Conservation (phyloP, 2,797 vertebrate genomes). For the Tolypeutes matacus region DNA sequence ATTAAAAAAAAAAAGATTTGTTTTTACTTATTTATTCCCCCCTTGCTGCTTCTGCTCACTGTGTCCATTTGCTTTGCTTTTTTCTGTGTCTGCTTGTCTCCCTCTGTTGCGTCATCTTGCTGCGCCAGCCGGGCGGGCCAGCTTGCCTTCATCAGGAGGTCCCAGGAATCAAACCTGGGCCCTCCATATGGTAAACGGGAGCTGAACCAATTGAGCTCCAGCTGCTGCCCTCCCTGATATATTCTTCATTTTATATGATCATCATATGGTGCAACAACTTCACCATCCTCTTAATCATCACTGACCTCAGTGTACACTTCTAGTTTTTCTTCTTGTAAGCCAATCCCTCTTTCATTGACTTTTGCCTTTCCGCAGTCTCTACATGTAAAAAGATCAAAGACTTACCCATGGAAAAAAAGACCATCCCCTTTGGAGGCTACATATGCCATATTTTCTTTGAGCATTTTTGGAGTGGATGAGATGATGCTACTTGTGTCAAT, state of each 20-base stretch:
- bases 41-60: no score
- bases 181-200: no score
- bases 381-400: background rate
- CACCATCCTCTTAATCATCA: background rate
- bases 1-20: no score
- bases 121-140: no score
- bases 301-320: background rate
- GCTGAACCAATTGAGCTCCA: no score
- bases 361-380: constrained; percentile 46
- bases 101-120: no score
- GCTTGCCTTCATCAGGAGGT: no score
- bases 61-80: no score
- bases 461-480: background rate
- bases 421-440: background rate
- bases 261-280: constrained; percentile 52
- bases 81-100: no score
- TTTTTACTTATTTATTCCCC: no score
- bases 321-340: constrained; percentile 58
- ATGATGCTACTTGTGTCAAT: background rate
- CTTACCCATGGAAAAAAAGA: background rate
- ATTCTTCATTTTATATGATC: constrained; percentile 36
- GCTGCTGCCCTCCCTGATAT: background rate
- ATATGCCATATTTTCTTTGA: background rate
- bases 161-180: no score
- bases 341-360: constrained; percentile 44